A percentile compares a stretch with the other conserved stretches of the same genome.
Conservation (phyloP, 2,888 invertebrate genomes). For the Clunio marinus region DNA sequence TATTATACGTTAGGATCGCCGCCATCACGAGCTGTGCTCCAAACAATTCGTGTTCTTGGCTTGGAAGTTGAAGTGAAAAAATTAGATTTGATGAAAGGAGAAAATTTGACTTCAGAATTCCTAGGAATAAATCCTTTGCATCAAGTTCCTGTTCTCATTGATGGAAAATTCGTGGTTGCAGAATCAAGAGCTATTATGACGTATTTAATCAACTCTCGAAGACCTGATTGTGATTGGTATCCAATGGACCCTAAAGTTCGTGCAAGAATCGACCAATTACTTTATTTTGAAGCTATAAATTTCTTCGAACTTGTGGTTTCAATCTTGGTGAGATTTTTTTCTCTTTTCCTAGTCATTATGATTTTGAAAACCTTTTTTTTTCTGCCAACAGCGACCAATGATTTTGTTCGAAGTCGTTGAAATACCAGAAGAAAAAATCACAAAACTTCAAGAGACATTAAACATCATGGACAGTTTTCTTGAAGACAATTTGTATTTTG, state of each 20-base stretch:
- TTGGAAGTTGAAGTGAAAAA: constrained; percentile 16
- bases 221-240: constrained; percentile 55
- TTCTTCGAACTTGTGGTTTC: constrained; percentile 56
- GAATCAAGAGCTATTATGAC: constrained; percentile 64
- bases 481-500: constrained; percentile 48
- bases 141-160: constrained; percentile 29
- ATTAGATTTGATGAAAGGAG: neutral
- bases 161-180: constrained; percentile 56
- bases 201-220: constrained; percentile 59
- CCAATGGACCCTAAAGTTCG: constrained; percentile 57
- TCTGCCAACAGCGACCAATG: neutral
- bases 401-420: neutral
- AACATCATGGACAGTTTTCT: constrained; percentile 47
- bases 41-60: constrained; percentile 58
- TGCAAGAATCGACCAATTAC: constrained; percentile 59
- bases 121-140: constrained; percentile 11
- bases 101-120: constrained; percentile 6
- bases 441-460: constrained; percentile 45
- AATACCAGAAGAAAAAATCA: neutral
- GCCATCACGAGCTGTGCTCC: constrained; percentile 59
- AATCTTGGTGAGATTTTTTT: constrained; percentile 20
- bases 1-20: constrained; percentile 50
- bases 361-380: neutral
- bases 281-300: constrained; percentile 61
- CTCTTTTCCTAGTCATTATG: neutral